Percentiles rank a stretch among this genome's conserved stretches.
These are phyloP conservation scores for Dendroctonus valens DNA, from an alignment of 1,140 invertebrate species.

Conservation along the genomic window DNA sequence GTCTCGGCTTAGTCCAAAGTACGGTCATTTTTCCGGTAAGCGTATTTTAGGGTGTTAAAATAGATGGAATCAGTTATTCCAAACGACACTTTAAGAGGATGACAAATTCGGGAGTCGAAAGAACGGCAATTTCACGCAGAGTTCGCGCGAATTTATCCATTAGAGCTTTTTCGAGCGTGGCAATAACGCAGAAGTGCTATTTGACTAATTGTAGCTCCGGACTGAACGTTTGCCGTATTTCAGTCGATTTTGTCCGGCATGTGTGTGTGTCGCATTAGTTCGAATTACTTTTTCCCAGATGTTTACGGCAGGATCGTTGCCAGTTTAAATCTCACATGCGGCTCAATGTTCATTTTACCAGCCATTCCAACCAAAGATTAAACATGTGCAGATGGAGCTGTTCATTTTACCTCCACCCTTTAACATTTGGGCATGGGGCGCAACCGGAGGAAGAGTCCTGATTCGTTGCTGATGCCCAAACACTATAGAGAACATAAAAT, in stretches of 20 bases:
- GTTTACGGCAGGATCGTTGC: conserved; percentile 10
- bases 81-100: conserved; percentile 32
- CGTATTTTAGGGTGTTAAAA: conserved; percentile 16
- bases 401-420: too few relatives aligned
- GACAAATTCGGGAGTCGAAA: conserved; percentile 31
- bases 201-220: conserved; percentile 30
- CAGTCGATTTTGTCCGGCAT: conserved; percentile 18
- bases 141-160: conserved; percentile 32
- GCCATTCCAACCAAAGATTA: too few relatives aligned
- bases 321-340: conserved; percentile 1
- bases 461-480: too few relatives aligned
- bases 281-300: conserved; percentile 25
- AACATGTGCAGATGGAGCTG: too few relatives aligned
- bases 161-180: conserved; percentile 31
- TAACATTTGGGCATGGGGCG: too few relatives aligned
- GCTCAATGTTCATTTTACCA: neutral
- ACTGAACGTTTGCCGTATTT: conserved; percentile 19
- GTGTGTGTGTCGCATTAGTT: conserved; percentile 25
- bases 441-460: too few relatives aligned
- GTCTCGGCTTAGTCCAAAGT: conserved; percentile 25
- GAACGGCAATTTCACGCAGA: conserved; percentile 31
- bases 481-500: too few relatives aligned
- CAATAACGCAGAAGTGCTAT: conserved; percentile 30
- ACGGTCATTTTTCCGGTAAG: conserved; percentile 28
- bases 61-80: conserved; percentile 30